Percentiles rank a stretch among this genome's conserved stretches.
Conservation (phyloP, 1,140 invertebrate species). For the Meloidogyne chitwoodi region DNA sequence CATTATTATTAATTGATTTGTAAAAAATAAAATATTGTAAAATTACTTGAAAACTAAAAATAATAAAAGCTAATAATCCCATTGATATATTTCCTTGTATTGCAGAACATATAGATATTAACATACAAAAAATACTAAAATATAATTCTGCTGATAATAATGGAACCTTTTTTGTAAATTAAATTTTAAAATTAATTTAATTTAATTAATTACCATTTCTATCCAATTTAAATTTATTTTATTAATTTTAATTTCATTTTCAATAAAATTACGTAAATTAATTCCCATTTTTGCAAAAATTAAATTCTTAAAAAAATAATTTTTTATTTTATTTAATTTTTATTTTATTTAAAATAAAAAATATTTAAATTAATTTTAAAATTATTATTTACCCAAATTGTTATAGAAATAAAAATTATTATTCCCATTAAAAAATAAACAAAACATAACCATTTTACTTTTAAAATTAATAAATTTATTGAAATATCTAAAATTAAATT, state of each 20-base stretch:
- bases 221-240: background rate
- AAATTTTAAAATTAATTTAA: background rate
- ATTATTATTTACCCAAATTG: background rate
- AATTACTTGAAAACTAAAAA: conserved; percentile 16
- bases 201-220: background rate
- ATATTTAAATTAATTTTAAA: background rate
- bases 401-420: conserved; percentile 15
- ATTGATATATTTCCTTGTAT: conserved; percentile 20
- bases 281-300: conserved; percentile 13
- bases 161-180: background rate
- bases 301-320: background rate
- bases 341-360: background rate
- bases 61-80: conserved; percentile 10
- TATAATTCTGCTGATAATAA: conserved; percentile 5
- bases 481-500: conserved; percentile 1
- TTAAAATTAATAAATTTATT: conserved; percentile 3
- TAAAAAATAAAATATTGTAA: conserved; percentile 14
- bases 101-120: conserved; percentile 16
- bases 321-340: too few relatives aligned
- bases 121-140: conserved; percentile 18
- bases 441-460: conserved; percentile 15
- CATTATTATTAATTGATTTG: background rate
- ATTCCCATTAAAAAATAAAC: conserved; percentile 18
- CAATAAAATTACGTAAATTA: background rate
- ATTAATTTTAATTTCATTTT: background rate